Conservation (phyloP, 2,888 invertebrate species). For the Blastobasis lacticolella region DNA sequence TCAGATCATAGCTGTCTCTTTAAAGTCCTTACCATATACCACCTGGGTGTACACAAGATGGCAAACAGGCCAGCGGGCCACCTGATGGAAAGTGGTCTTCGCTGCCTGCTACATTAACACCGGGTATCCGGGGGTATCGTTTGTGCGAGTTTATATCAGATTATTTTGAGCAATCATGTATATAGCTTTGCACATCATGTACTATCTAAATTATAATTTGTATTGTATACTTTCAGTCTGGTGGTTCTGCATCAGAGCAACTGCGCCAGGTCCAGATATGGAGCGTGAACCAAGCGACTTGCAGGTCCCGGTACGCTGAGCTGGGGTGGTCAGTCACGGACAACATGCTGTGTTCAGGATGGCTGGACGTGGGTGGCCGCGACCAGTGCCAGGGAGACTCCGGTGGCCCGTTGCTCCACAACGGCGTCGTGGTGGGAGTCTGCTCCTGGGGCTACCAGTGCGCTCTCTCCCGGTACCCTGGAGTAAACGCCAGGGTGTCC, state of each 20-base stretch:
- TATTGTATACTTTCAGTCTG: conserved; percentile 10
- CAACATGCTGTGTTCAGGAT: conserved; percentile 47
- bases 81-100: no score
- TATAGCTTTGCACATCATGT: no score
- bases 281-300: conserved; percentile 27
- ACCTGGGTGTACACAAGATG: no score
- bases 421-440: conserved; percentile 33
- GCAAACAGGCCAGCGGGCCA: no score
- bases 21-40: no score
- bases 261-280: conserved; percentile 33
- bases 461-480: conserved; percentile 26
- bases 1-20: no score
- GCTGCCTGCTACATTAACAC: no score
- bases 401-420: conserved; percentile 48
- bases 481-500: conserved; percentile 37
- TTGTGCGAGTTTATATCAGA: no score
- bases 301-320: conserved; percentile 24
- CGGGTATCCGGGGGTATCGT: no score
- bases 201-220: no score
- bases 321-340: conserved; percentile 23
- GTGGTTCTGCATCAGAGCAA: conserved; percentile 21
- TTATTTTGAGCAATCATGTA: no score
- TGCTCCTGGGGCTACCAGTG: conserved; percentile 32
- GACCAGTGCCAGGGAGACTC: conserved; percentile 50
- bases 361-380: conserved; percentile 44